Evolutionary conservation across 2,888 invertebrate species (phyloP), one percentile per base, ranked within the genome.

Genomic region (Leptura quadrifasciata): DNA sequence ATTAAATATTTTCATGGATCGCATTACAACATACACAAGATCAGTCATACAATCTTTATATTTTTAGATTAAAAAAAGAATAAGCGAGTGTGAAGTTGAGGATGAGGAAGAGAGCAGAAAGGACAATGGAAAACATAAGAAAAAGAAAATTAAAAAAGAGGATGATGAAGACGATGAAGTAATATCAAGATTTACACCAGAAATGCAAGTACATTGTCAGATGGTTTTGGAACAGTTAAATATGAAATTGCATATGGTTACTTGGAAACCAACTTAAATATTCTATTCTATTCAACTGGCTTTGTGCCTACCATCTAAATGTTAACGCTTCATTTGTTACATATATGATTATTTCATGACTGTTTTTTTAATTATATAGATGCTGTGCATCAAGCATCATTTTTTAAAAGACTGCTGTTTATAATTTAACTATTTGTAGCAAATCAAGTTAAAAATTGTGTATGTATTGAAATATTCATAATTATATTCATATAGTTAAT

Each of bases 151-250:
- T 15, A 89, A 89, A 80, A 88, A 89, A 6, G 90, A 90, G 17
- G 90, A 89, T 54, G 90, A 89, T 21, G 90, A 89, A 71, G 90
- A 89, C 60, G 89, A 88, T 71, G 89, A 90, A 74, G 75, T 87
- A 15, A 85, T 88, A 72, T 85, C 85, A 35, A 87, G 85, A 79
- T 81, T 90, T 68, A 90, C 92, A 9, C 90, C 92, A 15, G 94
- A 95, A 68, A 95, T 95, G 86, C 91, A 94, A 57, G 90, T 93
- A 15, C 93, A 95, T 35, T 95, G 95, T 87, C 90, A 92, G 6
- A 91, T 95, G 17, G 94, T 96, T 79, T 90, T 96, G 39, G 92
- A 93, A 20, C 96, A 96, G 89, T 91, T 96, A 72, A 96, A 96
- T 87, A 91, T 95, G 74, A 96, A 96, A 89, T 93, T 95, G 91